Percentiles rank a stretch among this genome's conserved stretches.
Evolutionary conservation across 2,888 invertebrate genomes (phyloP).

Genomic region (Helobdella robusta): DNA sequence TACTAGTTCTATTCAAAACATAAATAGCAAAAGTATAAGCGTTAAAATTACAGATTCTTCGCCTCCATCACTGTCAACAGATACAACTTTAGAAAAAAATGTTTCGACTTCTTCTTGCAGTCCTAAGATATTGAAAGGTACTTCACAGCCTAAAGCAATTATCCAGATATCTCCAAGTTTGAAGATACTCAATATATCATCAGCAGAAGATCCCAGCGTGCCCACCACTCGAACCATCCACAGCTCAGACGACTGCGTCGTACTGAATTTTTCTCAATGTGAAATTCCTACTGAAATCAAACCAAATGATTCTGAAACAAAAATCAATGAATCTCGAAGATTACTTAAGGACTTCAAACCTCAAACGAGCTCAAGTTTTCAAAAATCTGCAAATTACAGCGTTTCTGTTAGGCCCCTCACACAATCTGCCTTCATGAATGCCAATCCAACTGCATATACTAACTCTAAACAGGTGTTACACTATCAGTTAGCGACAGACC

Average conservation of each 20-base stretch:
- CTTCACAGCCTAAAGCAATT: constrained; percentile 13
- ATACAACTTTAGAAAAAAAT: background rate
- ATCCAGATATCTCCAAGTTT: constrained; percentile 19
- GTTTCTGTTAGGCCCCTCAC: no score
- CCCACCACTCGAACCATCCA: background rate
- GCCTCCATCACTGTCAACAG: constrained; percentile 6
- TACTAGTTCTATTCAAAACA: background rate
- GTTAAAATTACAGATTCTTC: background rate
- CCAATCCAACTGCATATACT: no score
- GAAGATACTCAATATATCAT: constrained; percentile 9
- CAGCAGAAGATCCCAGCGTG: background rate
- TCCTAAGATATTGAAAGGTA: no score
- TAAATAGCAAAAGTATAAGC: background rate
- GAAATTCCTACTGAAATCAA: background rate
- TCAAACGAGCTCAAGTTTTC: no score
- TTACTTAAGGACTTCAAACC: no score
- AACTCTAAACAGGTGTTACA: no score
- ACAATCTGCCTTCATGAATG: no score
- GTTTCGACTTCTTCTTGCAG: constrained; percentile 1
- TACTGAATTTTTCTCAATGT: background rate
- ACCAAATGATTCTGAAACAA: no score
- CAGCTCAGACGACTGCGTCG: constrained; percentile 4
- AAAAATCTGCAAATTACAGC: no score
- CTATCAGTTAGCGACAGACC: no score
- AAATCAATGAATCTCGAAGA: no score